phyloP scores from a whole-genome alignment of 2,113 vertebrate species.

The Phrynosoma platyrhinos region DNA sequence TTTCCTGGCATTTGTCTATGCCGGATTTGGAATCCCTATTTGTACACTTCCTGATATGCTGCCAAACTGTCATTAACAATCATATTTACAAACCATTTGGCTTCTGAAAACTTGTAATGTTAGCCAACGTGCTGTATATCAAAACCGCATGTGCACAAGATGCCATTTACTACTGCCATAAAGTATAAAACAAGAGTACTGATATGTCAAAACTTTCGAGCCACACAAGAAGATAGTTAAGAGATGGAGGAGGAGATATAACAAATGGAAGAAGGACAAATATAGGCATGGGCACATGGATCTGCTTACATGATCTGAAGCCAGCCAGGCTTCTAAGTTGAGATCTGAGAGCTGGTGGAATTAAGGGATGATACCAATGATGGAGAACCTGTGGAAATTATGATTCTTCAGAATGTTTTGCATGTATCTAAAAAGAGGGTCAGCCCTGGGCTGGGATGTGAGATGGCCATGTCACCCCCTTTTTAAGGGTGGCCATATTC shows the following conservation, averaged over 20 bases:
- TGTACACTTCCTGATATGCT: slow-evolving; percentile 34
- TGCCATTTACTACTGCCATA: slow-evolving; percentile 32
- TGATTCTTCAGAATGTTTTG: not conserved
- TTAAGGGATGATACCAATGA: too few species aligned
- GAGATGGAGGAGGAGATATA: not conserved
- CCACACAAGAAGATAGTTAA: not conserved
- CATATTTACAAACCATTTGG: slow-evolving; percentile 39
- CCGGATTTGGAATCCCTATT: slow-evolving; percentile 28
- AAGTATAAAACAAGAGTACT: slow-evolving; percentile 26
- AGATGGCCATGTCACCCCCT: too few species aligned
- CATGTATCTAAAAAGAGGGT: too few species aligned
- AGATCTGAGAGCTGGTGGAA: not conserved
- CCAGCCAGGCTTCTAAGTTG: not conserved
- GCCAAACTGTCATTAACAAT: slow-evolving; percentile 40
- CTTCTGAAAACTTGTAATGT: slow-evolving; percentile 22
- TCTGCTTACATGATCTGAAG: not conserved
- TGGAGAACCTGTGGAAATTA: not conserved
- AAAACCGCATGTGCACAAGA: slow-evolving; percentile 24
- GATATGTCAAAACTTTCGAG: slow-evolving; percentile 12
- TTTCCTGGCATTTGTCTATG: slow-evolving; percentile 18
- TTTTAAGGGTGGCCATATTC: too few species aligned
- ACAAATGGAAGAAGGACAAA: not conserved
- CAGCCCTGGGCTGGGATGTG: too few species aligned
- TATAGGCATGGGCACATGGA: not conserved
- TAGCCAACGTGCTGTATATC: slow-evolving; percentile 30